These are phyloP conservation scores for Semnornis frantzii DNA, from an alignment of 2,113 vertebrate genomes.

Conservation along the genomic window DNA sequence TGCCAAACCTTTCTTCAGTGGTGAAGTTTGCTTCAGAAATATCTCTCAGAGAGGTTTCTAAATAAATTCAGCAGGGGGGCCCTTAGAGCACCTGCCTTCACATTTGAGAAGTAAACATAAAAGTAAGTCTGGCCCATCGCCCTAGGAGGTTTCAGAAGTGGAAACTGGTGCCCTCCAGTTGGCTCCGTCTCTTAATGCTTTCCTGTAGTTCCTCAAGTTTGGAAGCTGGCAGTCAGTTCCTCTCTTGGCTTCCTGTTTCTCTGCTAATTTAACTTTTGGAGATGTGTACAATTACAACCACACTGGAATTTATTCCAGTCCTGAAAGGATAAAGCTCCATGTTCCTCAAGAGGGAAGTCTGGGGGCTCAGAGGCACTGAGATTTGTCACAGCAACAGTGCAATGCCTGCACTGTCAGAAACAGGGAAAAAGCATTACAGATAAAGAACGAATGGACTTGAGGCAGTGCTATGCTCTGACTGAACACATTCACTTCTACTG, in stretches of 20 bases:
- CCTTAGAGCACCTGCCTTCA: not conserved
- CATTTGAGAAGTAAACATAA: not conserved
- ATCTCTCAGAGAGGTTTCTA: not conserved
- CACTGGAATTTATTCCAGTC: not conserved
- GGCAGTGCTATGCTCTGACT: not conserved
- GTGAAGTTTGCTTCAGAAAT: not conserved
- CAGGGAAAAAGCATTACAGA: not conserved
- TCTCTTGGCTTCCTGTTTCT: not conserved
- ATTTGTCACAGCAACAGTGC: not conserved
- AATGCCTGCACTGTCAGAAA: not conserved
- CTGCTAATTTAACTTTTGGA: not conserved
- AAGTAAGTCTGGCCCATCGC: not conserved
- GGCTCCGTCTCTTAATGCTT: not conserved
- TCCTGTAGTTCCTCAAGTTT: not conserved
- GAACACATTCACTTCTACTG: not conserved
- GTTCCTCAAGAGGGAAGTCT: not conserved
- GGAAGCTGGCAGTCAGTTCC: not conserved
- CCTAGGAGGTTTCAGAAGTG: not conserved
- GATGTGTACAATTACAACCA: accelerated
- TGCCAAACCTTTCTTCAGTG: not conserved
- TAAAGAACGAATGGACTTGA: accelerated
- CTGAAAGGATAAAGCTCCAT: not conserved
- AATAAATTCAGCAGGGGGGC: not conserved
- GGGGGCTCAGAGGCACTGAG: not conserved
- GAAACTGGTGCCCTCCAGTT: not conserved